Base-by-base conservation (phyloP, 1,140 invertebrate genomes). In the Brachionus asplanchnoidis region DNA sequence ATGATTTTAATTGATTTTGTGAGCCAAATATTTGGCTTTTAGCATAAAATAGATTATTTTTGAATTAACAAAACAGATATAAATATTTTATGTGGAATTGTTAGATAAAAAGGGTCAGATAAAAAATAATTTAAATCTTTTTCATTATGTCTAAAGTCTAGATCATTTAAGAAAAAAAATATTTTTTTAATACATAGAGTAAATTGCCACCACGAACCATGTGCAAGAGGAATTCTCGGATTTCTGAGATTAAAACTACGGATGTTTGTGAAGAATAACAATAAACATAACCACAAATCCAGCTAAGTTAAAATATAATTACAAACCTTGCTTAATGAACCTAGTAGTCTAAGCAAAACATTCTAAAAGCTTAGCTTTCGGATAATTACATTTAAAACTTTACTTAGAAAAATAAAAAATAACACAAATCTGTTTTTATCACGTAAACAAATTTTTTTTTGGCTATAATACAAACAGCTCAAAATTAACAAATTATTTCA, bases 381-480 rank as follows among this genome's bases (percentile, higher is more conserved):
- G 53, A 60, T 60, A 60, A 60, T 60, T 60, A 60, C 5, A 46
- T 46, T 46, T 46, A 46, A 46, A 46, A 46, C 44, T 46, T 0
- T 46, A 46, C 8, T 60, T 60, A 23, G 7, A 60, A 60, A 60
- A 26, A 9, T 3, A 23, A 60, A 60, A 60, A 9, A 60, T 26
- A 60, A 60, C 17, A 60, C 53, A 60, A 20, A 60, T 60, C 23
- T 60, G n/a, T 60, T 60, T 20, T 60, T 23, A 60, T 60, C 53
- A 60, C 53, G 53, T 60, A 60, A 60, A 60, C 53, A 60, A 60
- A 60, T 60, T 60, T 60, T 60, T n/a, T n/a, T n/a, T n/a, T n/a
- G n/a, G n/a, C n/a, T n/a, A n/a, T n/a, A n/a, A n/a, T n/a, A n/a
- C n/a, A n/a, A n/a, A n/a, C n/a, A n/a, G n/a, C n/a, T n/a, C n/a